phyloP scores from a whole-genome alignment of 1,140 invertebrate species.

The Lysiphlebus fabarum region DNA sequence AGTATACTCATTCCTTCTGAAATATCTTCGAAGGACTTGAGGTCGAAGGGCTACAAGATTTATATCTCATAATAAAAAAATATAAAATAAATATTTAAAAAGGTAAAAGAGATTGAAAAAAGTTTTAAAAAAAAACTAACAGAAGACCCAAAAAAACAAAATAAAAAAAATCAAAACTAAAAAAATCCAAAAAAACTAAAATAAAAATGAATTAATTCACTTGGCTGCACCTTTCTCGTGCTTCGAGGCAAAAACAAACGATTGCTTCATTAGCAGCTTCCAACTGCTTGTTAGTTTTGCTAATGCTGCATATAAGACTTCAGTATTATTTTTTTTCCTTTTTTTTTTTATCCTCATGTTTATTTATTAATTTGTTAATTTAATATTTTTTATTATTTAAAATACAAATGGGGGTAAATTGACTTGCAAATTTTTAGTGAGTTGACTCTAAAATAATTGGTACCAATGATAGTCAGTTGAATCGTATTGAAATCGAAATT shows the following conservation, averaged over 20 bases:
- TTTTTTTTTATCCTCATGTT: no score
- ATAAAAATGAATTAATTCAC: slow-evolving; percentile 25
- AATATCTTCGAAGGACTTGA: slow-evolving; percentile 10
- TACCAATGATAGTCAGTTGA: no score
- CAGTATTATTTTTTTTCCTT: no score
- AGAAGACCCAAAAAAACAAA: no score
- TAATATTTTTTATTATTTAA: background rate
- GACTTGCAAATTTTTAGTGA: no score
- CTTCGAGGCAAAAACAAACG: slow-evolving; percentile 16
- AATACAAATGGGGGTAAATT: no score
- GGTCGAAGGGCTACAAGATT: slow-evolving; percentile 14
- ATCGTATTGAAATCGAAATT: no score
- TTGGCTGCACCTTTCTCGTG: background rate
- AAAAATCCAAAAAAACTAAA: background rate
- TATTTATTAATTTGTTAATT: no score
- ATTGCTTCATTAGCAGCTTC: slow-evolving; percentile 22
- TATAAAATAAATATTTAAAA: slow-evolving; percentile 9
- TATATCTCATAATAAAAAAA: slow-evolving; percentile 3
- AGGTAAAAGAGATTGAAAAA: no score
- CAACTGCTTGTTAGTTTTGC: background rate
- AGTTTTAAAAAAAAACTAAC: no score
- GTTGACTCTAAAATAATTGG: no score
- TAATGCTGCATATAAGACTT: slow-evolving; percentile 1
- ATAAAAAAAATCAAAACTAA: no score
- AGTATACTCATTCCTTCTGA: slow-evolving; percentile 10